These are phyloP conservation scores for Lepidocyrtinus sp. DNA, from an alignment of 2,888 invertebrate genomes.

Conservation along the genomic window DNA sequence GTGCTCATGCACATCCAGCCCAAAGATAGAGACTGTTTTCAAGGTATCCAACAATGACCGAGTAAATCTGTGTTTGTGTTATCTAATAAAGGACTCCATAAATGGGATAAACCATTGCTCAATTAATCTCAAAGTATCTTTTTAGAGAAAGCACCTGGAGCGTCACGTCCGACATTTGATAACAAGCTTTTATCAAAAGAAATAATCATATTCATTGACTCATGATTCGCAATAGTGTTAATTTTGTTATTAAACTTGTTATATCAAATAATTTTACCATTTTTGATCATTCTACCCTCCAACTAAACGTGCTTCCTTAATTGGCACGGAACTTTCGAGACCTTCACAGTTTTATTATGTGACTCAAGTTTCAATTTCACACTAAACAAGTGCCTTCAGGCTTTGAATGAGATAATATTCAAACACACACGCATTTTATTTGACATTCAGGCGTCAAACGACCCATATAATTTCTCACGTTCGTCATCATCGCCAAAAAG, in stretches of 20 bases:
- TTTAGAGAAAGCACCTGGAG: conserved; percentile 15
- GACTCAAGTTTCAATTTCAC: no score
- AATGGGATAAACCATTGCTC: conserved; percentile 2
- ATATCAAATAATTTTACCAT: not conserved
- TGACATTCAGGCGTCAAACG: no score
- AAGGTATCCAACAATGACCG: conserved; percentile 3
- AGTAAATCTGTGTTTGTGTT: not conserved
- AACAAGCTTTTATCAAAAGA: not conserved
- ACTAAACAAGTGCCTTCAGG: no score
- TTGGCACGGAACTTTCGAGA: not conserved
- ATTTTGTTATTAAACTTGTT: not conserved
- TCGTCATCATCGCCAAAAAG: no score
- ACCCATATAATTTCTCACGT: no score
- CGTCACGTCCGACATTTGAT: not conserved
- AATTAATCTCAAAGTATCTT: not conserved
- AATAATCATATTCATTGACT: not conserved
- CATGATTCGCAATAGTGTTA: not conserved
- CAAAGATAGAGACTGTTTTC: not conserved
- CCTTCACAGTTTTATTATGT: not conserved
- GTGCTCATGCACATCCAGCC: conserved; percentile 7
- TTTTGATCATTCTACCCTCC: not conserved
- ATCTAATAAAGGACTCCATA: not conserved
- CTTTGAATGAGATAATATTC: no score
- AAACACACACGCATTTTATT: no score
- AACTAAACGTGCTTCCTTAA: conserved; percentile 7